phyloP scores from a whole-genome alignment of 2,113 vertebrate genomes.

The Hyperopisus bebe region DNA sequence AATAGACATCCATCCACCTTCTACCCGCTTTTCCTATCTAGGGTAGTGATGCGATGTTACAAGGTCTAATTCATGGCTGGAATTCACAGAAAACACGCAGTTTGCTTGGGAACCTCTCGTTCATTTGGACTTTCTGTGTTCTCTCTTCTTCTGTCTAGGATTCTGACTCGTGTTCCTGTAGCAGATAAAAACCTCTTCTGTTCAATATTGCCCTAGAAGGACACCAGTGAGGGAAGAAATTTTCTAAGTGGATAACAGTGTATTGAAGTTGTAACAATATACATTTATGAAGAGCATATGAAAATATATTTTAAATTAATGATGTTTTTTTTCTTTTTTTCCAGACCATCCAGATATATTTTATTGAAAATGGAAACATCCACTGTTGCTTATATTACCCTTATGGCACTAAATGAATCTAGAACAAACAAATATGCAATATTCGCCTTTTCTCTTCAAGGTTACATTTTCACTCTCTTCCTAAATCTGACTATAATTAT shows the following conservation, averaged over 20 bases:
- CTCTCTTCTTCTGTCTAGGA: background rate
- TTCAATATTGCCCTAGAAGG: background rate
- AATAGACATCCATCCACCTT: background rate
- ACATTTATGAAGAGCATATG: background rate
- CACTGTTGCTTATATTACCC: background rate
- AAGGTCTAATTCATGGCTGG: background rate
- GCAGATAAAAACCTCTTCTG: background rate
- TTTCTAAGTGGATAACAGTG: background rate
- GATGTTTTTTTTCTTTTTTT: background rate
- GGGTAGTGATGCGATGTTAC: background rate
- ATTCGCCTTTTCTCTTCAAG: background rate
- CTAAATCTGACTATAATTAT: slow-evolving; percentile 7
- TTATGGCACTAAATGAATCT: background rate
- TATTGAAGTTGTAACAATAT: background rate
- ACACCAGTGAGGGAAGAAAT: background rate
- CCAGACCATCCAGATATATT: background rate
- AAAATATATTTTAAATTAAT: background rate
- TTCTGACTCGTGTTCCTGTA: background rate
- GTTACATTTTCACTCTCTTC: background rate
- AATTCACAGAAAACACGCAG: background rate
- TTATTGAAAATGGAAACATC: background rate
- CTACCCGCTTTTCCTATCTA: background rate
- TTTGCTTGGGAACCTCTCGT: background rate
- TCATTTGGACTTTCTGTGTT: background rate
- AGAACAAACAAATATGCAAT: background rate